phyloP scores from a whole-genome alignment of 2,888 invertebrate species.

The Callyntrura sp. region DNA sequence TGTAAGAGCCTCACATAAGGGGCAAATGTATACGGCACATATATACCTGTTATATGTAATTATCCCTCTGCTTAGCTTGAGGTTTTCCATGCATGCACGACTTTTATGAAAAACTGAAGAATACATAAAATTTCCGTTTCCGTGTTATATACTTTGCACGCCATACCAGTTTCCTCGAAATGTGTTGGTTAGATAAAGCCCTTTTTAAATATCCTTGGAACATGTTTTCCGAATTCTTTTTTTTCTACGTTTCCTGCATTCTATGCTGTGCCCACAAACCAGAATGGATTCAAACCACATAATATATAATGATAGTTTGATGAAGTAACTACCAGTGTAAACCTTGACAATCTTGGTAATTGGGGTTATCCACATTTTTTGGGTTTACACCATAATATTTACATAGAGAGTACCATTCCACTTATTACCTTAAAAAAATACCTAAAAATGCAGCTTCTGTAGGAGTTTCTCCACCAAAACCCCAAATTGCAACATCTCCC shows the following conservation, averaged over 20 bases:
- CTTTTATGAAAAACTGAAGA: not conserved
- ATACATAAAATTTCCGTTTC: not conserved
- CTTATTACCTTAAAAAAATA: not conserved
- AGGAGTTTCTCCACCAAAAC: not conserved
- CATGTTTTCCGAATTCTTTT: not conserved
- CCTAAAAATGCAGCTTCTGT: not conserved
- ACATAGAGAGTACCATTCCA: too few species aligned
- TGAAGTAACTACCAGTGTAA: not conserved
- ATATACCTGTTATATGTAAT: not conserved
- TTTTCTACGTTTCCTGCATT: not conserved
- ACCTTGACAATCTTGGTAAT: constrained; percentile 10
- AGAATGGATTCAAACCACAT: not conserved
- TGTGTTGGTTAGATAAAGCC: not conserved
- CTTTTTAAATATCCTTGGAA: too few species aligned
- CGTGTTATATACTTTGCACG: not conserved
- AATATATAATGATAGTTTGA: not conserved
- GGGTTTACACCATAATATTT: constrained; percentile 28
- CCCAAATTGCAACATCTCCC: not conserved
- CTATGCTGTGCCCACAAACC: not conserved
- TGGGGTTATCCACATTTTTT: constrained; percentile 30
- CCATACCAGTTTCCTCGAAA: not conserved
- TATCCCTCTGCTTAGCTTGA: not conserved
- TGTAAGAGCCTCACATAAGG: not conserved
- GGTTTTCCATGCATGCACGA: not conserved
- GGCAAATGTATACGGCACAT: not conserved